These are phyloP conservation scores for Acanthacorydalis orientalis DNA, from an alignment of 2,888 invertebrate species.

Conservation along the genomic window DNA sequence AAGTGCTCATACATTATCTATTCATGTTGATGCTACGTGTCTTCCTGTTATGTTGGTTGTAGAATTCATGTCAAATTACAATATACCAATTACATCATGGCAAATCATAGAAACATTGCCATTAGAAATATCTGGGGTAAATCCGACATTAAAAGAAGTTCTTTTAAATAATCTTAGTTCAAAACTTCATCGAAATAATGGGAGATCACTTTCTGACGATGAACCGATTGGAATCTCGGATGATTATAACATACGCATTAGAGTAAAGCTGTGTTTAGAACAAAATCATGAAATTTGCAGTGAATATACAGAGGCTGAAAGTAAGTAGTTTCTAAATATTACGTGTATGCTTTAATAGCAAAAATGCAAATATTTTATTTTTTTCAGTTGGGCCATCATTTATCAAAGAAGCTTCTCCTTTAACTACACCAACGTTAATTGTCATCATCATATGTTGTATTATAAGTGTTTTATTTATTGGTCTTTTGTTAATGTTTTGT, in stretches of 20 bases:
- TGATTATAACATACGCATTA: conserved; percentile 48
- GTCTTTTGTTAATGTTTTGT: conserved; percentile 65
- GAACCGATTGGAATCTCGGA: conserved; percentile 40
- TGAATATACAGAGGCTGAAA: conserved; percentile 66
- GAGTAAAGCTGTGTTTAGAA: conserved; percentile 67
- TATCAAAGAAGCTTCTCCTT: conserved; percentile 58
- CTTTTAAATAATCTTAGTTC: conserved; percentile 43
- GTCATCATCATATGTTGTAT: conserved; percentile 64
- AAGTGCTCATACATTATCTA: conserved; percentile 53
- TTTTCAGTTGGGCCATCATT: conserved; percentile 62
- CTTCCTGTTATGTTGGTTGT: conserved; percentile 59
- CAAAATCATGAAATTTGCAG: conserved; percentile 70
- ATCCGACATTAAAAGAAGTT: conserved; percentile 52
- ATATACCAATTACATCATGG: conserved; percentile 40
- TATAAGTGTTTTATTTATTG: conserved; percentile 61
- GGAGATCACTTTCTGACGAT: conserved; percentile 33
- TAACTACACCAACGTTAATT: conserved; percentile 62
- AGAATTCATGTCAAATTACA: conserved; percentile 46
- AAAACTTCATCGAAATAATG: conserved; percentile 24
- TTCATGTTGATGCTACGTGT: conserved; percentile 65
- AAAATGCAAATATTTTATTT: background rate
- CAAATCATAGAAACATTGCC: conserved; percentile 56
- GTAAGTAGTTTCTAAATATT: conserved; percentile 35
- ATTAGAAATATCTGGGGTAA: conserved; percentile 51
- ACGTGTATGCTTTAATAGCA: background rate